A percentile compares a stretch with the other conserved stretches of the same genome.
These are phyloP conservation scores for Epinephelus lanceolatus DNA, from an alignment of 2,113 vertebrate species.

Conservation along the genomic window DNA sequence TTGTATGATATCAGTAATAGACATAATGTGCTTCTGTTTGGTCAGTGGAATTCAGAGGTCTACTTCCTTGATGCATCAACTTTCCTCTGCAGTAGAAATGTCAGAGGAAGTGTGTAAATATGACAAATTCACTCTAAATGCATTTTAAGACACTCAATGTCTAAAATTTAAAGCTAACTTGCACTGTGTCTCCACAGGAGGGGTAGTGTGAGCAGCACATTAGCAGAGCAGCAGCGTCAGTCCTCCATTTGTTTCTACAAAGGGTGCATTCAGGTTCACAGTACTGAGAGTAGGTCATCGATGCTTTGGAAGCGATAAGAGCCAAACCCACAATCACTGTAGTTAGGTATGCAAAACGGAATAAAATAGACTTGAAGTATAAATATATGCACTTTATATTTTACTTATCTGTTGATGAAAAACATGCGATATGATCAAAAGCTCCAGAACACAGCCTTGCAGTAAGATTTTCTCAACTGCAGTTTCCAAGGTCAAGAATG, in stretches of 20 bases:
- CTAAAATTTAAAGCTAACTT: no score
- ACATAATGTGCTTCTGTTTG: background rate
- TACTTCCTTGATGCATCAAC: background rate
- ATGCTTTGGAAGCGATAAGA: no score
- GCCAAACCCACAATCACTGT: no score
- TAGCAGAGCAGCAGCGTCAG: no score
- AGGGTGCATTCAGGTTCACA: background rate
- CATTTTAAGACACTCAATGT: no score
- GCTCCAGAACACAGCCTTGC: no score
- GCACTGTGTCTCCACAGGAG: no score
- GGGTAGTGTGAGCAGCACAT: no score
- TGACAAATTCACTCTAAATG: background rate
- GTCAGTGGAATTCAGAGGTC: background rate
- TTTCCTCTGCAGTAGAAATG: background rate
- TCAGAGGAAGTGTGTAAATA: conserved; percentile 8
- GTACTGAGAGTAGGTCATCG: background rate
- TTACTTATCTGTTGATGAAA: background rate
- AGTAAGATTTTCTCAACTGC: background rate
- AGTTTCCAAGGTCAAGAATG: background rate
- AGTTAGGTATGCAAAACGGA: no score
- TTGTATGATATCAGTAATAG: no score
- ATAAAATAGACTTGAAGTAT: no score
- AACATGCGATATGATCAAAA: background rate
- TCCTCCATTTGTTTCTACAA: background rate
- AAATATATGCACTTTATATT: background rate